Evolutionary conservation across 2,113 vertebrate species (phyloP).

Genomic region (Vimba vimba): DNA sequence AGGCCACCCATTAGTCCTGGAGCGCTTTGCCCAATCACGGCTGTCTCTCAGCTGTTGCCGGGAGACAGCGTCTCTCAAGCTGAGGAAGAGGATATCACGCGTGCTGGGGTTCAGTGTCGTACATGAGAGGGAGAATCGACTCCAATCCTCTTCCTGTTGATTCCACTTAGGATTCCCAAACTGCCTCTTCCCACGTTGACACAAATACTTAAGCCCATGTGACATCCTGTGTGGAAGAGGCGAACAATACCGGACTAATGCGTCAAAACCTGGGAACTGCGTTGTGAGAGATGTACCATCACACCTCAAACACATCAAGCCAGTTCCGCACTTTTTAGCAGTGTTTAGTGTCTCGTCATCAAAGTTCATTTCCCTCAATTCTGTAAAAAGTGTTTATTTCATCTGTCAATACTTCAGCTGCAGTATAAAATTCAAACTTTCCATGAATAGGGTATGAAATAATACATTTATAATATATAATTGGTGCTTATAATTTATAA

Average conservation of each 20-base stretch:
- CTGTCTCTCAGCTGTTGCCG: constrained; percentile 1
- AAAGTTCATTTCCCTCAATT: background rate
- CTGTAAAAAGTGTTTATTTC: background rate
- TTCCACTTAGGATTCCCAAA: constrained; percentile 59
- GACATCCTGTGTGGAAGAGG: constrained; percentile 76
- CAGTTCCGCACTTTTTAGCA: background rate
- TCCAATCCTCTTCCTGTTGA: constrained; percentile 81
- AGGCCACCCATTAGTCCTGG: background rate
- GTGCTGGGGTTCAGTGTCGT: background rate
- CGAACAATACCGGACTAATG: constrained; percentile 60
- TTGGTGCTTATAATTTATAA: too few species aligned
- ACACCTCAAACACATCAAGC: constrained; percentile 37
- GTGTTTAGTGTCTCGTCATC: background rate
- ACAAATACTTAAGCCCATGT: constrained; percentile 56
- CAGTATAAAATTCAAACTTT: background rate
- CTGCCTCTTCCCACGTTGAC: constrained; percentile 75
- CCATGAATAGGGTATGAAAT: background rate
- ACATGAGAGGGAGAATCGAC: constrained; percentile 24
- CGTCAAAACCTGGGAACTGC: constrained; percentile 59
- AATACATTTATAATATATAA: too few species aligned
- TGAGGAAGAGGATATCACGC: background rate
- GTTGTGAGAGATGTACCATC: constrained; percentile 55
- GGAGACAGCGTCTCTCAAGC: constrained; percentile 14
- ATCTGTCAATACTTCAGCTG: background rate
- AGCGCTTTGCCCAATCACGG: constrained; percentile 5